Base-by-base conservation (phyloP, 1,140 invertebrate genomes). In the Scylla paramamosain region DNA sequence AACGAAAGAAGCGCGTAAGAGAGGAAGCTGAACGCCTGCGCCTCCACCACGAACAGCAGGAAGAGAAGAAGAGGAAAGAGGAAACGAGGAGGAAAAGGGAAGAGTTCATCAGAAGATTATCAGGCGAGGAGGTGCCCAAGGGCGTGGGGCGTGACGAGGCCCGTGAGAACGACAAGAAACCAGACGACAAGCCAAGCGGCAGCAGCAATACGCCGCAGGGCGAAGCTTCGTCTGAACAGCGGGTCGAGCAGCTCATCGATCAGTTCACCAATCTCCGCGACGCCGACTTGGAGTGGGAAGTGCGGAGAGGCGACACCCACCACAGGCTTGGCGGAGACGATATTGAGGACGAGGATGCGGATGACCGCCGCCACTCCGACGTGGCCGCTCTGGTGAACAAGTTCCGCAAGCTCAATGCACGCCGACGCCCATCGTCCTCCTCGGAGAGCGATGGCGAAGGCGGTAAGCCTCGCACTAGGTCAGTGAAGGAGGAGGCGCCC, bases 221-320 rank as follows among this genome's bases (percentile, higher is more conserved):
- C 12, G 52, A n/a, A 0, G 8, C n/a, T 0, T 39, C 52, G 10
- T 45, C 87, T 8, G 88, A 94, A 0, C 25, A 39, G 25, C 91
- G 88, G 29, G 94, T 95, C 0, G 91, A 91, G 25, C 29, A 82
- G 32, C 91, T 95, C 1, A 92, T 95, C 16, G 91, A 92, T 67
- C 92, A 77, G 32, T 95, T 95, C 45, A 92, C 91, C 83, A 95
- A 87, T 59, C 20, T 88, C 1, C 77, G 52, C 4, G 90, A 88
- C 31, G 0, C 48, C 7, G 91, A 92, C 31, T 28, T 77, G 12
- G 94, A 95, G 20, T n/a, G 20, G 0, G 83, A 39, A 16, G 31
- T 10, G 20, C 52, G 29, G n/a, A 31, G 87, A 14, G 29, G 12
- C 14, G 91, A 46, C 4, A 25, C 20, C 14, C 28, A 6, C 1